These are phyloP conservation scores for Forbesichthys agassizii DNA, from an alignment of 2,113 vertebrate species.

Conservation along the genomic window DNA sequence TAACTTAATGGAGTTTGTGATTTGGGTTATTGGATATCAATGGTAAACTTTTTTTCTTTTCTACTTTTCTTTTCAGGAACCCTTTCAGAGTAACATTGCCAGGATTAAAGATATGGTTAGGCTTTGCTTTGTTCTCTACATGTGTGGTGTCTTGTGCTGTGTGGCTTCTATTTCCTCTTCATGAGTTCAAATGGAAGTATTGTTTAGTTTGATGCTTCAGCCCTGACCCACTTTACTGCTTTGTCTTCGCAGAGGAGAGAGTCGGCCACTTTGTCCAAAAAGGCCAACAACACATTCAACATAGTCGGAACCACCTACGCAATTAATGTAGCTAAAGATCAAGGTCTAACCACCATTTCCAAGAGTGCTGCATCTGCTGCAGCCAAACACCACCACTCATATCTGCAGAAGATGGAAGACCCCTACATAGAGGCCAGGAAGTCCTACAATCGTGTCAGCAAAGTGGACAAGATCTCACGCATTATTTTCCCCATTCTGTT, in stretches of 20 bases:
- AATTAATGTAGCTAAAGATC: slow-evolving; percentile 92
- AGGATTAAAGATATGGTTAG: slow-evolving; percentile 79
- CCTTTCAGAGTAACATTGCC: slow-evolving; percentile 79
- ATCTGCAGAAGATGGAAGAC: slow-evolving; percentile 81
- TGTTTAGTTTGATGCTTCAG: slow-evolving; percentile 60
- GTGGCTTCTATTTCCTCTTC: slow-evolving; percentile 79
- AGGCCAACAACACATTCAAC: slow-evolving; percentile 97
- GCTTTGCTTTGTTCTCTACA: slow-evolving; percentile 78
- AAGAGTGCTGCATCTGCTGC: slow-evolving; percentile 82
- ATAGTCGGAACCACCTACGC: slow-evolving; percentile 97
- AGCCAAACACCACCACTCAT: slow-evolving; percentile 62
- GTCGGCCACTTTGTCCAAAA: slow-evolving; percentile 88
- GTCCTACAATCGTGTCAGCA: slow-evolving; percentile 99
- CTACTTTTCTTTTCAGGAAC: slow-evolving; percentile 79
- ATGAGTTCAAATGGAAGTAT: slow-evolving; percentile 80
- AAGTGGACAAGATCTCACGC: slow-evolving; percentile 99
- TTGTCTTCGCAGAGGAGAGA: slow-evolving; percentile 88
- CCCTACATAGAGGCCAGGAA: slow-evolving; percentile 90
- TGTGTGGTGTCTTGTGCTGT: slow-evolving; percentile 77
- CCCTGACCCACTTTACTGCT: slow-evolving; percentile 58
- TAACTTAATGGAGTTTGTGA: slow-evolving; percentile 69
- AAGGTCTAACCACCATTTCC: slow-evolving; percentile 89
- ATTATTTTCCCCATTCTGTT: slow-evolving; percentile 98
- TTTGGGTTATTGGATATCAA: slow-evolving; percentile 71
- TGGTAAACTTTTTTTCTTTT: slow-evolving; percentile 78